Base-by-base conservation (phyloP, 2,888 invertebrate species). In the Perdita meconis region DNA sequence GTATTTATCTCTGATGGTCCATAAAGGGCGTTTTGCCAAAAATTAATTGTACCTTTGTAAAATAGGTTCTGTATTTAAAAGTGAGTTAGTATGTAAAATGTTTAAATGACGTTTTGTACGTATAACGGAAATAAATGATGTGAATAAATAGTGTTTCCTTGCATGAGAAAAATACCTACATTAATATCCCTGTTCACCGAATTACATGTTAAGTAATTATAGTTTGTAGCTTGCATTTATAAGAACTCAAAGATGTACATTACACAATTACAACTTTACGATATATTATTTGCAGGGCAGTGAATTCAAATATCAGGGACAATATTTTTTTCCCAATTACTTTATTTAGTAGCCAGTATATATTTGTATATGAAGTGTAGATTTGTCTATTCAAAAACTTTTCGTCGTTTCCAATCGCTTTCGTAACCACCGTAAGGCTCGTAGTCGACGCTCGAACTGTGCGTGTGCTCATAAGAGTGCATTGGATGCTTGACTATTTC, bases 401-500 rank as follows among this genome's bases (percentile, higher is more conserved):
- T 81, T 12, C 82, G 71, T 26, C 82, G 75, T 34, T 72, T 78
- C n/a, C 82, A 64, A 34, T 66, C 64, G 6, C 59, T 53, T 19
- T 83, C 84, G 1, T 36, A 81, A 30, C 68, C 75, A 79, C 94
- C 95, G 51, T 93, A 93, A 83, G 94, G 94, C 59, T 95, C 95
- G 84, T 95, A 95, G 78, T 93, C 93, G 87, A 95, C 95, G 61
- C 95, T 94, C 4, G 95, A 94, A 1, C 96, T 96, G 89, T 96
- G 96, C 4, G 96, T 95, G 89, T 97, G 96, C 85, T 95, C 95
- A 90, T 96, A 96, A 60, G 95, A 95, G 66, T 96, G 95, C 88
- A 96, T 95, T n/a, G 97, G 97, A 92, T 97, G 96, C 91, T 97
- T 97, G 65, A 97, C 95, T 84, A 97, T 96, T 92, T 97, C 97